Percentiles rank a stretch among this genome's conserved stretches.
Evolutionary conservation across 1,140 invertebrate genomes (phyloP).

Genomic region (Meloidogyne floridensis): DNA sequence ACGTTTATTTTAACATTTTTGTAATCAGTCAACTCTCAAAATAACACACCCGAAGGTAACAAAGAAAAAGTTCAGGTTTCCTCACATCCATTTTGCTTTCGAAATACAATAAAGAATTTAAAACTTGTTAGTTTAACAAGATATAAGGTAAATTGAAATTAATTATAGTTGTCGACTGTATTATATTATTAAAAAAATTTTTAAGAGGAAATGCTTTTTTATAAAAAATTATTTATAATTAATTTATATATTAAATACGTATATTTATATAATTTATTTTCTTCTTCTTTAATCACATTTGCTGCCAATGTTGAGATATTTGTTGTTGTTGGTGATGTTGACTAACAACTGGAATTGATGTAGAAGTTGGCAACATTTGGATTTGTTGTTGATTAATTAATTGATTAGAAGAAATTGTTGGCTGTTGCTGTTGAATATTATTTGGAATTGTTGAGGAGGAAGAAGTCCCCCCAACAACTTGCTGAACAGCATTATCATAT

Average conservation of each 20-base stretch:
- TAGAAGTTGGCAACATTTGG: neutral
- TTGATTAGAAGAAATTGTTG: neutral
- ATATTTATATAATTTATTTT: neutral
- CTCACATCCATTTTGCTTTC: no score
- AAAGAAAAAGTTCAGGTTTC: no score
- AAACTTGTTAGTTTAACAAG: no score
- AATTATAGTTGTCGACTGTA: no score
- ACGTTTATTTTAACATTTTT: no score
- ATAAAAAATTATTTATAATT: neutral
- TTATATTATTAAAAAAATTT: no score
- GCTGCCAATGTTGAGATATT: constrained; percentile 23
- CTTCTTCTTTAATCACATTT: neutral
- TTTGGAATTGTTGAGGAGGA: neutral
- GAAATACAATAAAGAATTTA: no score
- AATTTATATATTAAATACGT: neutral
- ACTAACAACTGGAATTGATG: neutral
- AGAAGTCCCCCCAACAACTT: constrained; percentile 32
- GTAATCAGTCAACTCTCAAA: no score
- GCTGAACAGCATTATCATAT: constrained; percentile 63
- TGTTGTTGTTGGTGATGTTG: constrained; percentile 3
- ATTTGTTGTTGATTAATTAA: constrained; percentile 8
- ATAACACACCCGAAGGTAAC: no score
- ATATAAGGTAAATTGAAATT: no score
- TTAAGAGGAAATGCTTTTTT: no score
- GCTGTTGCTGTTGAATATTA: neutral